phyloP scores from a whole-genome alignment of 2,113 vertebrate genomes.

The Oxyura jamaicensis region DNA sequence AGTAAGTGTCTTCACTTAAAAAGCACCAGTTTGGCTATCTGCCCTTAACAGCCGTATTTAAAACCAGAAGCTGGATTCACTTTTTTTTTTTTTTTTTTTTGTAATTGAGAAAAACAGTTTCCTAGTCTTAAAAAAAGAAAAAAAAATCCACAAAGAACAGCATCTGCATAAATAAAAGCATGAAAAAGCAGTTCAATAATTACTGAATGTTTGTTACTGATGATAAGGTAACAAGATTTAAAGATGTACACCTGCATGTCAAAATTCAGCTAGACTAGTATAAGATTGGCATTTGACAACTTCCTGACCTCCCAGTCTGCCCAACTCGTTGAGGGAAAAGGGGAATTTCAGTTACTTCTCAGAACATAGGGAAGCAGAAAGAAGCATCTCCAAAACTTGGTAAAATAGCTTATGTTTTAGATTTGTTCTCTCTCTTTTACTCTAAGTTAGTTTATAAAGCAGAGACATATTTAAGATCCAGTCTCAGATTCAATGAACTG shows the following conservation, averaged over 20 bases:
- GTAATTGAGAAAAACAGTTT: neutral
- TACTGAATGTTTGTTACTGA: neutral
- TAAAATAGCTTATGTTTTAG: neutral
- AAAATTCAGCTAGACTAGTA: neutral
- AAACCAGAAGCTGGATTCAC: neutral
- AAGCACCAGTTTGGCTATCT: neutral
- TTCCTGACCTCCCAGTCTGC: neutral
- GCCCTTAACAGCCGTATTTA: neutral
- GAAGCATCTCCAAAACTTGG: neutral
- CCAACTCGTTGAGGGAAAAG: neutral
- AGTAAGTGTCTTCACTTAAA: neutral
- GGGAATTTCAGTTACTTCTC: neutral
- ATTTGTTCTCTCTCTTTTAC: neutral
- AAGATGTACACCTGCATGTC: neutral
- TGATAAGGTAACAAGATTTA: neutral
- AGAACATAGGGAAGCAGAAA: neutral
- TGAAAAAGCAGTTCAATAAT: neutral
- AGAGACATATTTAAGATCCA: neutral
- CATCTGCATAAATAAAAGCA: neutral
- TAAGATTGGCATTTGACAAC: neutral
- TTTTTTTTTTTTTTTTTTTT: neutral
- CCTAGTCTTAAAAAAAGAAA: neutral
- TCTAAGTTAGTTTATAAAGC: neutral
- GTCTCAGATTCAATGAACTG: neutral
- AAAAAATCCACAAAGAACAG: neutral